Evolutionary conservation across 1,140 invertebrate species (phyloP).

Genomic region (Spodoptera frugiperda): DNA sequence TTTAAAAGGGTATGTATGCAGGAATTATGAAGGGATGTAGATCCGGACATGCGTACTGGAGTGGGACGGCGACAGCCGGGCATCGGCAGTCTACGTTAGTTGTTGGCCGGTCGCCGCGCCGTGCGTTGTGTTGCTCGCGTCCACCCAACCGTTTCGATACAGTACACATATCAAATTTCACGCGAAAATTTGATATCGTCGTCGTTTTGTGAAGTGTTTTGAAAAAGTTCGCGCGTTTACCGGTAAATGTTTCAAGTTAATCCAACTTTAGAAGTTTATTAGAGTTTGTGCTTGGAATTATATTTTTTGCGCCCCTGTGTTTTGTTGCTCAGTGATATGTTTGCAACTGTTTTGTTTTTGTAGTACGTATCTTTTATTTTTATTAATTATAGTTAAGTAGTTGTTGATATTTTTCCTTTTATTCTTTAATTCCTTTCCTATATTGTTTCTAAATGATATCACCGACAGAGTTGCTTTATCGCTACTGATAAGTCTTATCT

Average conservation of each 20-base stretch:
- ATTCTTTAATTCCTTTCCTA: slow-evolving; percentile 53
- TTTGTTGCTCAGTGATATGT: slow-evolving; percentile 74
- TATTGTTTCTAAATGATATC: slow-evolving; percentile 72
- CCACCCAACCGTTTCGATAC: slow-evolving; percentile 55
- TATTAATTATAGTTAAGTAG: slow-evolving; percentile 56
- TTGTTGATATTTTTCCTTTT: slow-evolving; percentile 48
- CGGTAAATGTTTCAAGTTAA: slow-evolving; percentile 75
- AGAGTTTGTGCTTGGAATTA: slow-evolving; percentile 67
- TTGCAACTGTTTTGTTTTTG: slow-evolving; percentile 66
- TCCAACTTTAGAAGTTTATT: slow-evolving; percentile 60
- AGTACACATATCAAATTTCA: slow-evolving; percentile 84
- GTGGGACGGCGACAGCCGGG: slow-evolving; percentile 72
- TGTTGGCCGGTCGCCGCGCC: slow-evolving; percentile 67
- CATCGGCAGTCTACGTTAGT: slow-evolving; percentile 69
- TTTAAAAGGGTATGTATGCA: slow-evolving; percentile 68
- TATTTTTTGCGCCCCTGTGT: slow-evolving; percentile 70
- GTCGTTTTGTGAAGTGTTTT: slow-evolving; percentile 75
- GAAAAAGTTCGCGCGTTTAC: slow-evolving; percentile 70
- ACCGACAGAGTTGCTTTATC: slow-evolving; percentile 83
- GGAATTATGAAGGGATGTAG: slow-evolving; percentile 71
- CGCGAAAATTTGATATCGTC: slow-evolving; percentile 84
- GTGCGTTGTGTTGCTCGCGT: slow-evolving; percentile 56
- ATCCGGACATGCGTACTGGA: slow-evolving; percentile 82
- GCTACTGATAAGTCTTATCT: slow-evolving; percentile 78
- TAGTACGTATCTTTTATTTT: slow-evolving; percentile 68